Evolutionary conservation across 2,888 invertebrate species (phyloP).

Genomic region (Hirudinaria manillensis): DNA sequence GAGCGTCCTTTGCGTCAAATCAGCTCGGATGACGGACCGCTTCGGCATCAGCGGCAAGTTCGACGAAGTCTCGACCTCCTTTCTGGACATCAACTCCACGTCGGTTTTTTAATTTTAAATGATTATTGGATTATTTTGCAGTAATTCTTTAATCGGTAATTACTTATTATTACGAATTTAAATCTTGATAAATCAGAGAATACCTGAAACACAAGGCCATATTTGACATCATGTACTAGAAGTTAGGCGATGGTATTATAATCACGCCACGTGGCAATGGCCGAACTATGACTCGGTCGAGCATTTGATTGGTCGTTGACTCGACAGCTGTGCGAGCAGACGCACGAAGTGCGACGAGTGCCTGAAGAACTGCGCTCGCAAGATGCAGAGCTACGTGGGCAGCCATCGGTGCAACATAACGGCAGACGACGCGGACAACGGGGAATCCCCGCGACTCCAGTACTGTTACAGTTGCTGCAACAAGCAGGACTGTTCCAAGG

Average conservation of each 20-base stretch:
- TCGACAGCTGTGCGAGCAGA: conserved; percentile 38
- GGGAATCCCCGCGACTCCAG: conserved; percentile 48
- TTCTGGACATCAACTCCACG: conserved; percentile 42
- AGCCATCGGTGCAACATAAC: conserved; percentile 45
- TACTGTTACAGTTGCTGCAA: conserved; percentile 49
- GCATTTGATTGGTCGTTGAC: too few relatives aligned
- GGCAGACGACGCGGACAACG: conserved; percentile 47
- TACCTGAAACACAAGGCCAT: too few relatives aligned
- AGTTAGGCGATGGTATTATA: too few relatives aligned
- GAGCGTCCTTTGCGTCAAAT: conserved; percentile 46
- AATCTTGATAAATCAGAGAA: too few relatives aligned
- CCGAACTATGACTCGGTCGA: too few relatives aligned
- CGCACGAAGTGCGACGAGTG: conserved; percentile 40
- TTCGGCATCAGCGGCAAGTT: conserved; percentile 46
- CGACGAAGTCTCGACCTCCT: conserved; percentile 44
- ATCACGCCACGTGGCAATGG: too few relatives aligned
- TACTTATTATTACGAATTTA: too few relatives aligned
- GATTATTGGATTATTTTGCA: neutral
- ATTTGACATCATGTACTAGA: too few relatives aligned
- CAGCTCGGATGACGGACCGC: conserved; percentile 46
- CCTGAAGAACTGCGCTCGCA: conserved; percentile 36
- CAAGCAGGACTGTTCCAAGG: conserved; percentile 44
- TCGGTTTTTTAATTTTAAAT: neutral
- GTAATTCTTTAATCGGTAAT: too few relatives aligned
- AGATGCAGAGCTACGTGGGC: conserved; percentile 39